These are phyloP conservation scores for Rhynchopsitta pachyrhyncha DNA, from an alignment of 2,113 vertebrate genomes.

Conservation along the genomic window DNA sequence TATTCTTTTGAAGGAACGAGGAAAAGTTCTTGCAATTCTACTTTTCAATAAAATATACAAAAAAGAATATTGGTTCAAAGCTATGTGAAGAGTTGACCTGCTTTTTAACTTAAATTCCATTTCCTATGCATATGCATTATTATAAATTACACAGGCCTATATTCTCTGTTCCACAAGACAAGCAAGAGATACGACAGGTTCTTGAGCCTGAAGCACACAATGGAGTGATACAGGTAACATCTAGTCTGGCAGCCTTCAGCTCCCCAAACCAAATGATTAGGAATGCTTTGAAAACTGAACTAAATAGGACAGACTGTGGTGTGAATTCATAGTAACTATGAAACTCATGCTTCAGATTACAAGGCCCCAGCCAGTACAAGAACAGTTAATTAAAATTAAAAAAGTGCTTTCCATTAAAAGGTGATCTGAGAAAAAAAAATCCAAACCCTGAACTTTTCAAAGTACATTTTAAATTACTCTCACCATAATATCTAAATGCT, in stretches of 20 bases:
- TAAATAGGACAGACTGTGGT: neutral
- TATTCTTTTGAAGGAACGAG: neutral
- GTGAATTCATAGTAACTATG: neutral
- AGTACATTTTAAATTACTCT: neutral
- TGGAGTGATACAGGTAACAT: neutral
- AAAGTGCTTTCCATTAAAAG: neutral
- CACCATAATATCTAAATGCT: neutral
- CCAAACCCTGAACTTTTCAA: neutral
- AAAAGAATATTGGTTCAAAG: neutral
- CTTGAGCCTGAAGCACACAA: neutral
- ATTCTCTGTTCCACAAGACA: neutral
- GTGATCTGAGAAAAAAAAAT: neutral
- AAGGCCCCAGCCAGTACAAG: neutral
- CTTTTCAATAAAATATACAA: neutral
- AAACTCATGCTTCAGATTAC: neutral
- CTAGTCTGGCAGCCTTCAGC: neutral
- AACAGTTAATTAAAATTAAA: neutral
- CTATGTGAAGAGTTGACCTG: neutral
- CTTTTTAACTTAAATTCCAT: neutral
- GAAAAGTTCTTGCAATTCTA: neutral
- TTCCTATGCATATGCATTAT: neutral
- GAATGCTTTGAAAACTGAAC: neutral
- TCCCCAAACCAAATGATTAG: neutral
- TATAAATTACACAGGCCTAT: neutral
- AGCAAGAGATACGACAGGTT: neutral